Percentiles rank a stretch among this genome's conserved stretches.
phyloP scores from a whole-genome alignment of 1,140 invertebrate species.

The Zelostemma sp. region DNA sequence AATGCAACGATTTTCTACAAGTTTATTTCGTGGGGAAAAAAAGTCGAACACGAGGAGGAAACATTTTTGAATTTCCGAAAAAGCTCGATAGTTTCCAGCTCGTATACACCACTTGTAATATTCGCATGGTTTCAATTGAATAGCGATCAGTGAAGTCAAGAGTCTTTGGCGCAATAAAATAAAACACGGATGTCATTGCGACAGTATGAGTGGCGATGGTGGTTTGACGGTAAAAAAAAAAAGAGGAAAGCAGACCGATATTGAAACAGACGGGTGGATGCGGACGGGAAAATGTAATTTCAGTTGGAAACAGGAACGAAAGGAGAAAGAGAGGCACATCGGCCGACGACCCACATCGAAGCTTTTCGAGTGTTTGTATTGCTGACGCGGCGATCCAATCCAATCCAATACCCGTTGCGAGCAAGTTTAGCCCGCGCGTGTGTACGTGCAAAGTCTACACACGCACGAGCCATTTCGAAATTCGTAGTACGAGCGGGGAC shows the following conservation, averaged over 20 bases:
- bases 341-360: slow-evolving; percentile 62
- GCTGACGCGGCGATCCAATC: slow-evolving; percentile 70
- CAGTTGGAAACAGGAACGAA: slow-evolving; percentile 66
- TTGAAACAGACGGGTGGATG: slow-evolving; percentile 53
- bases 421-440: slow-evolving; percentile 21
- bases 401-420: slow-evolving; percentile 64
- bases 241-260: slow-evolving; percentile 47
- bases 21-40: too few species aligned
- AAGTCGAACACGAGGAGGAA: too few species aligned
- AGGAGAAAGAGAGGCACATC: slow-evolving; percentile 49
- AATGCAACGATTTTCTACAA: too few species aligned
- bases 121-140: slow-evolving; percentile 3
- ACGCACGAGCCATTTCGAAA: not conserved
- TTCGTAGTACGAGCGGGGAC: slow-evolving; percentile 3
- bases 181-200: slow-evolving; percentile 23
- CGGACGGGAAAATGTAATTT: slow-evolving; percentile 68
- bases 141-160: slow-evolving; percentile 10
- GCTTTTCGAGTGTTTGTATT: slow-evolving; percentile 68
- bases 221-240: slow-evolving; percentile 26
- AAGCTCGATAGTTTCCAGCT: too few species aligned
- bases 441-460: slow-evolving; percentile 3
- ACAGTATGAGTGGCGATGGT: slow-evolving; percentile 30
- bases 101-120: too few species aligned
- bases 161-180: slow-evolving; percentile 25
- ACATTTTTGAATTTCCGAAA: too few species aligned